These are phyloP conservation scores for Anabacerthia variegaticeps DNA, from an alignment of 2,797 vertebrate genomes.

Conservation along the genomic window DNA sequence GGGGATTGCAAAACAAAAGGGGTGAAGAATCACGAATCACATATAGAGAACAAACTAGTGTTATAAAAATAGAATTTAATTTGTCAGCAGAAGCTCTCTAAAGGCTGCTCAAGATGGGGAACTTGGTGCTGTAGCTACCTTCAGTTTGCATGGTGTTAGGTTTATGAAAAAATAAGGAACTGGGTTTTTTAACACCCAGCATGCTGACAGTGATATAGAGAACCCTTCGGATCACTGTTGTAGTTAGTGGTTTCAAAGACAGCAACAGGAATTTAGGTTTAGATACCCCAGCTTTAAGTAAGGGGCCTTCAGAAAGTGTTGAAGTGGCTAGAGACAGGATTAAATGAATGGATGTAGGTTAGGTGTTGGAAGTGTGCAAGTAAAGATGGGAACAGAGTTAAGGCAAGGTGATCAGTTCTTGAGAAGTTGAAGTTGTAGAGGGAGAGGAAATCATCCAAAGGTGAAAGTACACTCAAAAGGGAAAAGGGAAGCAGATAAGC, in stretches of 20 bases:
- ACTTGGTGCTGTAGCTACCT: not conserved
- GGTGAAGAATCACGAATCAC: not conserved
- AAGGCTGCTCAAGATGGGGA: not conserved
- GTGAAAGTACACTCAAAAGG: not conserved
- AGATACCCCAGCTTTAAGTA: not conserved
- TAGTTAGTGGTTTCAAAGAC: not conserved
- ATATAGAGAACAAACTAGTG: not conserved
- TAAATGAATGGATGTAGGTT: not conserved
- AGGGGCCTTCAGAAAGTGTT: not conserved
- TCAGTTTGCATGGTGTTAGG: not conserved
- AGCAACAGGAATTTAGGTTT: not conserved
- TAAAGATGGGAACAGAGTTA: not conserved
- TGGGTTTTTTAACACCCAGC: not conserved
- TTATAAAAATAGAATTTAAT: not conserved
- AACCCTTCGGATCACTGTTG: not conserved
- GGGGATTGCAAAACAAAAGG: not conserved
- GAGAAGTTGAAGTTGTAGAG: not conserved
- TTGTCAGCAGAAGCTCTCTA: not conserved
- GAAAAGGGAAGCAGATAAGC: not conserved
- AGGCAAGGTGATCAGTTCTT: not conserved
- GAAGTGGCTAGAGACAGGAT: not conserved
- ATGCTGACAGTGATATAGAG: not conserved
- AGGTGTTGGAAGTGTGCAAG: not conserved
- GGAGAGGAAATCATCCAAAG: not conserved
- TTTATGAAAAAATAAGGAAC: constrained; percentile 19